These are phyloP conservation scores for Pagrus major DNA, from an alignment of 2,113 vertebrate genomes.

Conservation along the genomic window DNA sequence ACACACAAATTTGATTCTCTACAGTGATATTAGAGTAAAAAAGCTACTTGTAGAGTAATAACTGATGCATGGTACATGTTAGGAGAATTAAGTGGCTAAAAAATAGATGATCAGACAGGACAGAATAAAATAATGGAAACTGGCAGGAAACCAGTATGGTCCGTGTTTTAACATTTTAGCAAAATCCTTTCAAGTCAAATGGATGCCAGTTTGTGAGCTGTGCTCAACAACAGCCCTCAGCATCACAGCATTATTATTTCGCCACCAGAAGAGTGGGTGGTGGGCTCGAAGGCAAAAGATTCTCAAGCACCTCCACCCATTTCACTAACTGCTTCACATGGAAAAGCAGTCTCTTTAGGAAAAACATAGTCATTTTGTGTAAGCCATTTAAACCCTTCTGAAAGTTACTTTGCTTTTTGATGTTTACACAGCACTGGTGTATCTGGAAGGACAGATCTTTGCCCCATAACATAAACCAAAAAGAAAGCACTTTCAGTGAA, in stretches of 20 bases:
- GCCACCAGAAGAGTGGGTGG: conserved; percentile 64
- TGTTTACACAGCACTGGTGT: background rate
- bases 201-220: conserved; percentile 45
- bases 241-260: conserved; percentile 50
- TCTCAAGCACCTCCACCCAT: conserved; percentile 59
- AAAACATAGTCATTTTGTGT: background rate
- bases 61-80: background rate
- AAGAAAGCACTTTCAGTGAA: conserved; percentile 45
- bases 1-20: background rate
- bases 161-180: conserved; percentile 28
- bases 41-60: conserved; percentile 3
- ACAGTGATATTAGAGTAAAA: background rate
- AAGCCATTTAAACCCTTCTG: background rate
- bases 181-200: conserved; percentile 56
- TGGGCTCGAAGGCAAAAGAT: conserved; percentile 40
- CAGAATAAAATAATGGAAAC: conserved; percentile 28
- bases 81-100: background rate
- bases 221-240: conserved; percentile 49
- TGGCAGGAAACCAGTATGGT: conserved; percentile 14
- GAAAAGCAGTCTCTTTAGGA: conserved; percentile 5
- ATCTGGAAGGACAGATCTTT: conserved; percentile 8
- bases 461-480: background rate
- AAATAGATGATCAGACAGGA: conserved; percentile 12
- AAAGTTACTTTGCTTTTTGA: background rate
- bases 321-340: conserved; percentile 37